A percentile compares a stretch with the other conserved stretches of the same genome.
phyloP scores from a whole-genome alignment of 2,113 vertebrate species.

The Istiophorus platypterus region DNA sequence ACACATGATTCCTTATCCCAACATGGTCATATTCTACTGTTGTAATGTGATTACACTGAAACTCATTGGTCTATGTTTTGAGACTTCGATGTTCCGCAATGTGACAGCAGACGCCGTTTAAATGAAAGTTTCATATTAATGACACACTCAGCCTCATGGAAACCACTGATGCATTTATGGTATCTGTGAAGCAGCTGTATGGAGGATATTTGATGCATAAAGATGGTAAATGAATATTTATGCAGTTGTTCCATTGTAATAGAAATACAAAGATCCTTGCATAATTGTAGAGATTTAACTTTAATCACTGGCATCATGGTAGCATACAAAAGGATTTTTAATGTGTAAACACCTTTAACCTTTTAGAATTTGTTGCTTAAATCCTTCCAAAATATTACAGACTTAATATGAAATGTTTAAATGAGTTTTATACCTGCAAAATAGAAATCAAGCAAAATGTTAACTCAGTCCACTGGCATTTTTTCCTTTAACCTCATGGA shows the following conservation, averaged over 20 bases:
- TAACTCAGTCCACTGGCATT: background rate
- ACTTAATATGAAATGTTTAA: background rate
- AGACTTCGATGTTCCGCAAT: constrained; percentile 18
- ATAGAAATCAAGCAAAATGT: background rate
- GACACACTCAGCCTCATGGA: constrained; percentile 46
- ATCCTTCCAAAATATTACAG: background rate
- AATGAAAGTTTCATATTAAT: constrained; percentile 63
- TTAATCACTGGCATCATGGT: constrained; percentile 11
- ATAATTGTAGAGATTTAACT: constrained; percentile 36
- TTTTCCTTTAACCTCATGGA: background rate
- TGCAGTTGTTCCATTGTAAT: constrained; percentile 18
- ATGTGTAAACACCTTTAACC: constrained; percentile 7
- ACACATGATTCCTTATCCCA: constrained; percentile 35
- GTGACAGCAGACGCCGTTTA: constrained; percentile 52
- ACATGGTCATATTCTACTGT: constrained; percentile 11
- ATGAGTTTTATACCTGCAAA: background rate
- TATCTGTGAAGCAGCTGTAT: constrained; percentile 46
- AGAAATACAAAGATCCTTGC: constrained; percentile 28
- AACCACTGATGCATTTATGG: constrained; percentile 56
- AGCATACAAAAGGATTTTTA: background rate
- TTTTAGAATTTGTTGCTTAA: constrained; percentile 4
- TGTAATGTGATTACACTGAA: constrained; percentile 47
- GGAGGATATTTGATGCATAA: constrained; percentile 27
- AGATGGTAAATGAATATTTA: constrained; percentile 43
- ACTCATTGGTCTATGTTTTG: background rate